A percentile compares a stretch with the other conserved stretches of the same genome.
Evolutionary conservation across 1,140 invertebrate genomes (phyloP).

Genomic region (Diachasma alloeum): DNA sequence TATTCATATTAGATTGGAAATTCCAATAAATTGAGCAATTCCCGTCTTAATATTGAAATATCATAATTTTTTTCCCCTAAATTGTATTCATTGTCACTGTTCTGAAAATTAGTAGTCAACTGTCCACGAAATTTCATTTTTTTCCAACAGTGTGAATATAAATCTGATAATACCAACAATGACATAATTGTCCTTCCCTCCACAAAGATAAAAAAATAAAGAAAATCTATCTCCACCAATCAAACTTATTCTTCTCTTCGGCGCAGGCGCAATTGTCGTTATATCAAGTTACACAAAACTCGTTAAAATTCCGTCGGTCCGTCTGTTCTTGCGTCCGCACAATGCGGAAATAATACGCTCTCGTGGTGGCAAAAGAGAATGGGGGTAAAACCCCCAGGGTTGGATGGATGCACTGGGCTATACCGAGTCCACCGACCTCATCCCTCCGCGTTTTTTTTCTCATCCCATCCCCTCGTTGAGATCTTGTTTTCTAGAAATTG

Average conservation of each 20-base stretch:
- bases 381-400: background rate
- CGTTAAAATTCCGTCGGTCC: conserved; percentile 54
- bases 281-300: conserved; percentile 55
- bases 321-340: conserved; percentile 48
- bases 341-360: conserved; percentile 49
- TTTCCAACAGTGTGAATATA: too few species aligned
- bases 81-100: too few species aligned
- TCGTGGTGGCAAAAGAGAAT: conserved; percentile 12
- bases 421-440: conserved; percentile 1
- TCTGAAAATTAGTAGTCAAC: too few species aligned
- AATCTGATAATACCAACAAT: too few species aligned
- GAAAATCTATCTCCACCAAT: background rate
- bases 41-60: too few species aligned
- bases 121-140: too few species aligned
- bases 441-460: background rate
- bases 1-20: too few species aligned
- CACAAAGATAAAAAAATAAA: background rate
- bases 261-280: background rate
- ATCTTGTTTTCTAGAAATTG: conserved; percentile 3
- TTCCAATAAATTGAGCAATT: too few species aligned
- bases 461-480: background rate
- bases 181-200: too few species aligned
- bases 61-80: too few species aligned
- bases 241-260: background rate
- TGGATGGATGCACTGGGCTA: background rate